These are phyloP conservation scores for Drosophila mayaguana DNA, from an alignment of 2,888 invertebrate species.

Conservation along the genomic window DNA sequence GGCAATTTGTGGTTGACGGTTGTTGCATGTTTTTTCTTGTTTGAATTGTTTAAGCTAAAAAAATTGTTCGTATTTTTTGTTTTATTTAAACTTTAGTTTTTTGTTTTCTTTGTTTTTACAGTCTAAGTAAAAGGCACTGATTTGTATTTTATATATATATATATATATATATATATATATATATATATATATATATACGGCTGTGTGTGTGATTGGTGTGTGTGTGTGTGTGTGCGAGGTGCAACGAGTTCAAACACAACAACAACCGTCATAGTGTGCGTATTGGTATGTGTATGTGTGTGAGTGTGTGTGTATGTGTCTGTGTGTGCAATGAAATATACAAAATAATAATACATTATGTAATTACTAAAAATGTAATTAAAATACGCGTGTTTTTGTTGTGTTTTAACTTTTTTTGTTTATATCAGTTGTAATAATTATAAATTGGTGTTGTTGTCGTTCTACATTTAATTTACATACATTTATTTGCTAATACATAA, in stretches of 20 bases:
- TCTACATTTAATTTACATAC: conserved; percentile 63
- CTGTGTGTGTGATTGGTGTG: conserved; percentile 10
- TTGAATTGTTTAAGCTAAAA: conserved; percentile 43
- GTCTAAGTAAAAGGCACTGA: conserved; percentile 78
- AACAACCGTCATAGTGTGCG: conserved; percentile 63
- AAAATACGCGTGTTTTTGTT: conserved; percentile 57
- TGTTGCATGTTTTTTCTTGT: conserved; percentile 44
- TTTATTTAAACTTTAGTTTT: conserved; percentile 35
- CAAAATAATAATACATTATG: conserved; percentile 76
- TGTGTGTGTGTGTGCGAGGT: conserved; percentile 60
- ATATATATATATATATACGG: conserved; percentile 34
- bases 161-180: conserved; percentile 35
- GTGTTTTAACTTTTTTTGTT: conserved; percentile 23
- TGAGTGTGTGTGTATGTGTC: conserved; percentile 31
- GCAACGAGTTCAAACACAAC: conserved; percentile 68
- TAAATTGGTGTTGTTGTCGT: conserved; percentile 36
- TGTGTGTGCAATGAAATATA: conserved; percentile 58
- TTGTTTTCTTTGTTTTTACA: conserved; percentile 50
- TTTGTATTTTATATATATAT: conserved; percentile 39
- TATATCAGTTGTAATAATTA: conserved; percentile 47
- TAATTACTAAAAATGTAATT: conserved; percentile 77
- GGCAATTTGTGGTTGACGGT: conserved; percentile 64
- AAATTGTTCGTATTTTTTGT: conserved; percentile 32
- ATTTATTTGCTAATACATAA: conserved; percentile 61
- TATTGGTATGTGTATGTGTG: conserved; percentile 9